Conservation (phyloP, 2,888 invertebrate species). For the Acanthopleura granulata region DNA sequence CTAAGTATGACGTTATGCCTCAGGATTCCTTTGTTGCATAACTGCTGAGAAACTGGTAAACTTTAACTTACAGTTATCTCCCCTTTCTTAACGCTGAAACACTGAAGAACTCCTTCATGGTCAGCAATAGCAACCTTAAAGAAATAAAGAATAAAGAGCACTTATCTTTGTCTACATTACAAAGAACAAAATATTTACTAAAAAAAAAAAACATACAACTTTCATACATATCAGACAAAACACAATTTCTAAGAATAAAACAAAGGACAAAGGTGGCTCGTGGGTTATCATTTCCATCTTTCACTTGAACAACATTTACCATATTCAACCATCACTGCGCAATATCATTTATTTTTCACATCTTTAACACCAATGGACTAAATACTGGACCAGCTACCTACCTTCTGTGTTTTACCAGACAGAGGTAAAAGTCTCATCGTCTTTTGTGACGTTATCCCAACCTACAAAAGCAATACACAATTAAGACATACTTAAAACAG, state of each 20-base stretch:
- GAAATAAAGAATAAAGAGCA: slow-evolving; percentile 12
- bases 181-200: too few relatives aligned
- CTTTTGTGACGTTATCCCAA: slow-evolving; percentile 75
- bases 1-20: too few relatives aligned
- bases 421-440: slow-evolving; percentile 84
- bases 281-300: too few relatives aligned
- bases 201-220: too few relatives aligned
- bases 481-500: neutral
- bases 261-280: too few relatives aligned
- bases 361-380: neutral
- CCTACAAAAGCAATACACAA: slow-evolving; percentile 38
- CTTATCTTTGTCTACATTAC: neutral
- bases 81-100: slow-evolving; percentile 78
- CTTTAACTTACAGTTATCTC: slow-evolving; percentile 69
- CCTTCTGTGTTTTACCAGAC: slow-evolving; percentile 78
- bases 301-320: too few relatives aligned
- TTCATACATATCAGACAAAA: too few relatives aligned
- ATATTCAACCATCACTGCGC: too few relatives aligned
- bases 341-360: too few relatives aligned
- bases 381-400: slow-evolving; percentile 53
- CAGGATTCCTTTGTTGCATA: too few relatives aligned
- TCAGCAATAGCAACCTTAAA: slow-evolving; percentile 85
- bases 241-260: too few relatives aligned
- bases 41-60: too few relatives aligned
- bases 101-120: slow-evolving; percentile 85